A percentile compares a stretch with the other conserved stretches of the same genome.
Evolutionary conservation across 2,797 vertebrate genomes (phyloP).

Genomic region (Mus caroli): DNA sequence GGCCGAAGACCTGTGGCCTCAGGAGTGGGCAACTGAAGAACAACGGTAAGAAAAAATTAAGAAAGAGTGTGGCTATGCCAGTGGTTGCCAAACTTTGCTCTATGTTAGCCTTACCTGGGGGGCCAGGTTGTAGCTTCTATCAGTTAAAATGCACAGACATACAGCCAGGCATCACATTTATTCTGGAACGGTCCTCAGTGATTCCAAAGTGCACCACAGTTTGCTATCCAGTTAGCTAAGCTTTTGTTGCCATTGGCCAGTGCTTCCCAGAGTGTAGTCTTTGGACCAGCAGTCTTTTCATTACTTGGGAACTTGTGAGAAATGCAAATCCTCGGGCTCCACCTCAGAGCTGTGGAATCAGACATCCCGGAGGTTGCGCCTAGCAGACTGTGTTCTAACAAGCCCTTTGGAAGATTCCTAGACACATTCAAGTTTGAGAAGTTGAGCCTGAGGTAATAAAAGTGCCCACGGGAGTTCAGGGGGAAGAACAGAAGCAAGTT

Average conservation of each 20-base stretch:
- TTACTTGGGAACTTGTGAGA: constrained; percentile 52
- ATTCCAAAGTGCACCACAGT: constrained; percentile 21
- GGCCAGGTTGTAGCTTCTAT: neutral
- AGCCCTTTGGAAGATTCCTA: constrained; percentile 63
- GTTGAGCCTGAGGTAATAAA: constrained; percentile 56
- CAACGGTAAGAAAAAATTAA: neutral
- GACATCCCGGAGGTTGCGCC: constrained; percentile 15
- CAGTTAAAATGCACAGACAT: neutral
- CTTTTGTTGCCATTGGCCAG: neutral
- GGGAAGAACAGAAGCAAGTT: constrained; percentile 16
- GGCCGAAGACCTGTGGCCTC: neutral
- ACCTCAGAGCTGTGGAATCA: constrained; percentile 43
- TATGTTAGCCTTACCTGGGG: neutral
- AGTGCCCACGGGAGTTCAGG: constrained; percentile 18
- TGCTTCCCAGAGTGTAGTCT: neutral
- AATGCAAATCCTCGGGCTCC: constrained; percentile 20
- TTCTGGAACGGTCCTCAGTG: constrained; percentile 15
- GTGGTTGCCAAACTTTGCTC: neutral
- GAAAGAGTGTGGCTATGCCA: neutral
- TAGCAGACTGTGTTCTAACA: constrained; percentile 65
- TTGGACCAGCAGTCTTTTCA: neutral
- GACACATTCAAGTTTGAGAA: constrained; percentile 54
- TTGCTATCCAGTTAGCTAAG: neutral
- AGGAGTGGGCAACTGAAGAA: neutral
- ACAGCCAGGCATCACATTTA: neutral